phyloP scores from a whole-genome alignment of 2,113 vertebrate genomes.

The Plotosus lineatus region DNA sequence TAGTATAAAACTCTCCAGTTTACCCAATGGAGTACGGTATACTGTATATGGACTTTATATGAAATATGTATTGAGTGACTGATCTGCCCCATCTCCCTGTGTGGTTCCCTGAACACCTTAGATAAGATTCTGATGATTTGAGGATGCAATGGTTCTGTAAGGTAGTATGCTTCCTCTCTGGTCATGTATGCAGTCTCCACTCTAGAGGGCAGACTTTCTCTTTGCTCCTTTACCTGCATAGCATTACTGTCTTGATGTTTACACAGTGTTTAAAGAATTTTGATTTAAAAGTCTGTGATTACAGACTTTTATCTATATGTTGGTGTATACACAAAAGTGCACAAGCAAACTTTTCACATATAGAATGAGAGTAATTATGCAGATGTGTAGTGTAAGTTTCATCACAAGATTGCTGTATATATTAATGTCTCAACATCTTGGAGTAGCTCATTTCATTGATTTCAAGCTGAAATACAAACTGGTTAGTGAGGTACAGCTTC shows the following conservation, averaged over 20 bases:
- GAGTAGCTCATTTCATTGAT: no score
- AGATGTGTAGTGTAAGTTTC: not conserved
- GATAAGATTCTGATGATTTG: slow-evolving; percentile 7
- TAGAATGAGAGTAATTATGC: not conserved
- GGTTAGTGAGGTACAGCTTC: not conserved
- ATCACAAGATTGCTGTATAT: not conserved
- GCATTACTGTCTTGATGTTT: not conserved
- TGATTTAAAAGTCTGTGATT: not conserved
- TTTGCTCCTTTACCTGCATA: slow-evolving; percentile 1
- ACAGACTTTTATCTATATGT: not conserved
- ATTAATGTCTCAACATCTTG: not conserved
- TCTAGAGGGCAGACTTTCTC: slow-evolving; percentile 72
- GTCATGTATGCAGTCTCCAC: slow-evolving; percentile 67
- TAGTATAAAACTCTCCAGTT: no score
- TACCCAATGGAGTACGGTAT: no score
- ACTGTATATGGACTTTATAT: no score
- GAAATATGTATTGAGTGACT: slow-evolving; percentile 28
- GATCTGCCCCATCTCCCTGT: slow-evolving; percentile 30
- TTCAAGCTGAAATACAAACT: not conserved
- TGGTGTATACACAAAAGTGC: not conserved
- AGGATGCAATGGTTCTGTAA: slow-evolving; percentile 25
- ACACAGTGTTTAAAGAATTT: not conserved
- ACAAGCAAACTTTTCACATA: not conserved
- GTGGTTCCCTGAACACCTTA: slow-evolving; percentile 45
- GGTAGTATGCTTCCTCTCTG: slow-evolving; percentile 47